Evolutionary conservation across 2,888 invertebrate species (phyloP).

Genomic region (Polietes domitor): DNA sequence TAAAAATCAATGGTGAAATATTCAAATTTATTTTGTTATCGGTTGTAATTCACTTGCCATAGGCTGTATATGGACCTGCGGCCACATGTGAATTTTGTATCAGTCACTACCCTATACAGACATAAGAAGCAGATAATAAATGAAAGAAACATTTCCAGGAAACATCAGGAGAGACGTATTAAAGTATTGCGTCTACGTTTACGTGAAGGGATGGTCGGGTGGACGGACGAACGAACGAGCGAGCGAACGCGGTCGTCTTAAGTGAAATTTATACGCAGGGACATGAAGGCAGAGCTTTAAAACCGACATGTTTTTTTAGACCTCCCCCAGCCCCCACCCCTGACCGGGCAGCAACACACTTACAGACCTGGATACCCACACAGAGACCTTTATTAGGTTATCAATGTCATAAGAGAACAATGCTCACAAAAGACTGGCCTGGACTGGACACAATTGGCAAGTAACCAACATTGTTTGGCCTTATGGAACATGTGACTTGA

Average conservation of each 20-base stretch:
- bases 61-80: neutral
- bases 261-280: conserved; percentile 30
- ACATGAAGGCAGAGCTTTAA: conserved; percentile 30
- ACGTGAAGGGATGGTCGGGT: neutral
- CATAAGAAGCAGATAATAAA: conserved; percentile 15
- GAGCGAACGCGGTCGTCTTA: too few species aligned
- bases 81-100: conserved; percentile 16
- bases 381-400: conserved; percentile 62
- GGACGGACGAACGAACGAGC: conserved; percentile 37
- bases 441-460: conserved; percentile 62
- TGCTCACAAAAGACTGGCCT: conserved; percentile 39
- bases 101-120: neutral
- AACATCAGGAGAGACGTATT: conserved; percentile 47
- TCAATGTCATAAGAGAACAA: conserved; percentile 63
- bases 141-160: conserved; percentile 7
- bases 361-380: neutral
- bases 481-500: conserved; percentile 61
- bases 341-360: neutral
- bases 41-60: neutral
- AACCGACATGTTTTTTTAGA: conserved; percentile 49
- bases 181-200: conserved; percentile 22
- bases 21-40: too few species aligned
- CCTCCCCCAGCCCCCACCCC: neutral
- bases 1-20: too few species aligned
- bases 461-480: conserved; percentile 57